These are phyloP conservation scores for Emberiza fucata DNA, from an alignment of 2,113 vertebrate genomes.

Conservation along the genomic window DNA sequence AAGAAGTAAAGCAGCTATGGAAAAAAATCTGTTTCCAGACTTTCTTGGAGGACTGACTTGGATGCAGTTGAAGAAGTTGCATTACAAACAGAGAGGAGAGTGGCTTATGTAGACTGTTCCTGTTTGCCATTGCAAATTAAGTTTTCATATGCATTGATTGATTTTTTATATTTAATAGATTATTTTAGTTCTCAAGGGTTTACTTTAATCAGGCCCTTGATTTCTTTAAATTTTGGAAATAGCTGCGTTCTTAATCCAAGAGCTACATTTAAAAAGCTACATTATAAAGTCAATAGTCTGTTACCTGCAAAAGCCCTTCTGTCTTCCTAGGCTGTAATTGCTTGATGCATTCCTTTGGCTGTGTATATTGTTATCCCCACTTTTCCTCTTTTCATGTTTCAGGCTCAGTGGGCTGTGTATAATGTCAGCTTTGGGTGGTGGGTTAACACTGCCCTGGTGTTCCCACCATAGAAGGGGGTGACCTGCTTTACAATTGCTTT, in stretches of 20 bases:
- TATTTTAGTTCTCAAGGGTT: background rate
- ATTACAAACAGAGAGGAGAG: background rate
- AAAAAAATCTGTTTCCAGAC: background rate
- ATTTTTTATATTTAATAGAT: background rate
- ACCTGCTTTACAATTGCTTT: background rate
- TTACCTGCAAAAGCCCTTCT: background rate
- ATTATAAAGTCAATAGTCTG: background rate
- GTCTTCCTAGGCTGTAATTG: fast-evolving
- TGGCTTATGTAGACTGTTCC: background rate
- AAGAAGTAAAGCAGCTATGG: background rate
- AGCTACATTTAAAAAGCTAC: background rate
- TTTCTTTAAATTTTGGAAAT: background rate
- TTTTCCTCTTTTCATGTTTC: background rate
- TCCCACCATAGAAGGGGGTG: background rate
- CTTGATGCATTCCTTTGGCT: background rate
- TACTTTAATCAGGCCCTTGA: background rate
- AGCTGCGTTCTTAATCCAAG: background rate
- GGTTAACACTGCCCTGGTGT: background rate
- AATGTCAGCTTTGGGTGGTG: background rate
- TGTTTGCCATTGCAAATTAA: background rate
- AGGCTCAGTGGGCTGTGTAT: background rate
- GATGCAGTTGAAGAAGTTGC: background rate
- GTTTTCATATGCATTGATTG: background rate
- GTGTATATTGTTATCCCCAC: background rate
- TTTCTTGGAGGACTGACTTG: background rate